A percentile compares a stretch with the other conserved stretches of the same genome.
These are phyloP conservation scores for Solenopsis fugax DNA, from an alignment of 1,140 invertebrate species.

Conservation along the genomic window DNA sequence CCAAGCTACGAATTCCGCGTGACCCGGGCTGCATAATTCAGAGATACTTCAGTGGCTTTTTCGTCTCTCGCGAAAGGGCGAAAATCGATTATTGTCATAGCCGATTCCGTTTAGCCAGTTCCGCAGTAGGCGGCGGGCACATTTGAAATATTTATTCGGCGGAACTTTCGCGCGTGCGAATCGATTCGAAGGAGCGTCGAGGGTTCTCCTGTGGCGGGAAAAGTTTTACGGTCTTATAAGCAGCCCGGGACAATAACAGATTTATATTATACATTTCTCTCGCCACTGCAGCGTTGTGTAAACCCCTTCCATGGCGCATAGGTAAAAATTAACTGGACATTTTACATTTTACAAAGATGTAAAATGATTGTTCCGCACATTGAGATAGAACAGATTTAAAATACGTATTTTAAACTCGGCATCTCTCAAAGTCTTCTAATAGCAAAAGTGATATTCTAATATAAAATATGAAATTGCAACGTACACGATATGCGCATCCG, in stretches of 20 bases:
- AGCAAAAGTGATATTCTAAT: not conserved
- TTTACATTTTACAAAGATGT: not conserved
- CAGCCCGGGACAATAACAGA: not conserved
- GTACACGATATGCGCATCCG: not conserved
- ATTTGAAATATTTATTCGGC: slow-evolving; percentile 34
- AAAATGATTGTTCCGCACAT: not conserved
- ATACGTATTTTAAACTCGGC: not conserved
- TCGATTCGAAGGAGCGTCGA: not conserved
- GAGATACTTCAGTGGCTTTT: slow-evolving; percentile 55
- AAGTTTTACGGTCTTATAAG: not conserved
- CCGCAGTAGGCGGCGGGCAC: not conserved
- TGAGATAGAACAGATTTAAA: not conserved
- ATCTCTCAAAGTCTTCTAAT: not conserved
- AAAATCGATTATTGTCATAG: slow-evolving; percentile 56
- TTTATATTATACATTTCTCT: not conserved
- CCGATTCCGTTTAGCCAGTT: slow-evolving; percentile 34
- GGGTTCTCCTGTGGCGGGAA: not conserved
- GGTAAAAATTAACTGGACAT: not conserved
- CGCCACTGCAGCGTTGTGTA: not conserved
- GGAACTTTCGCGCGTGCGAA: not conserved
- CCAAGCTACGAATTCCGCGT: slow-evolving; percentile 53
- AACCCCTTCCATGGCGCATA: not conserved
- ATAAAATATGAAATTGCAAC: slow-evolving; percentile 7
- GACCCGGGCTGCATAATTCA: slow-evolving; percentile 42
- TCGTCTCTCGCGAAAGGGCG: slow-evolving; percentile 25